phyloP scores from a whole-genome alignment of 2,113 vertebrate species.

The Pterophyllum scalare region DNA sequence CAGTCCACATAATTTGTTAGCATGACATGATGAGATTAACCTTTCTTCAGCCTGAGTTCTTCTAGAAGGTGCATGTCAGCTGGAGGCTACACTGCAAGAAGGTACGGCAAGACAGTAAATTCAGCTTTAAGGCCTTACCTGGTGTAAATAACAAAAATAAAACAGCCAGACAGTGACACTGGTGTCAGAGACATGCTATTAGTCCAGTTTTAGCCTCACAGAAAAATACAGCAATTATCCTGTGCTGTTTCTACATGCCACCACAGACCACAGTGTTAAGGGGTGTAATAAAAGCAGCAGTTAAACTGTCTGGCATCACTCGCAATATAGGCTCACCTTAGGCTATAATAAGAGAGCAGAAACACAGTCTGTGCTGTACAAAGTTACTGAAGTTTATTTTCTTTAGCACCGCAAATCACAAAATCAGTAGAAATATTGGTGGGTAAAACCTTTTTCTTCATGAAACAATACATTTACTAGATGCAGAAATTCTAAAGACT shows the following conservation, averaged over 20 bases:
- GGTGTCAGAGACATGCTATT: not conserved
- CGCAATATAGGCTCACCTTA: slow-evolving; percentile 25
- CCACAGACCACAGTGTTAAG: slow-evolving; percentile 5
- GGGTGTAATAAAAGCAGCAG: slow-evolving; percentile 42
- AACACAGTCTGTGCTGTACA: slow-evolving; percentile 13
- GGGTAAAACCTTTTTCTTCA: not conserved
- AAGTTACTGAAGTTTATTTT: slow-evolving; percentile 4
- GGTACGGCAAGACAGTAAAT: not conserved
- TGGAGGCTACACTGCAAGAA: not conserved
- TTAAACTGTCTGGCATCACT: slow-evolving; percentile 39
- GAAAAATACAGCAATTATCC: slow-evolving; percentile 14
- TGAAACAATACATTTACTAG: not conserved
- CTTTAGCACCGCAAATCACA: slow-evolving; percentile 13
- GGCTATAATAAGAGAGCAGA: slow-evolving; percentile 27
- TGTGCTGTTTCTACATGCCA: slow-evolving; percentile 10
- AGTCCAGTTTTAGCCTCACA: not conserved
- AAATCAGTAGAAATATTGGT: slow-evolving; percentile 1
- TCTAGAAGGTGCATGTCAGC: not conserved
- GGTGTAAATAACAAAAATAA: not conserved
- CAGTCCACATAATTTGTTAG: not conserved
- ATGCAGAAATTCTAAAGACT: not conserved
- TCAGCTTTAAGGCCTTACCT: not conserved
- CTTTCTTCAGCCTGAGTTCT: not conserved
- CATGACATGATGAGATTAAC: not conserved
- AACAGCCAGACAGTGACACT: not conserved